These are phyloP conservation scores for Chamaea fasciata DNA, from an alignment of 2,113 vertebrate genomes.

Conservation along the genomic window DNA sequence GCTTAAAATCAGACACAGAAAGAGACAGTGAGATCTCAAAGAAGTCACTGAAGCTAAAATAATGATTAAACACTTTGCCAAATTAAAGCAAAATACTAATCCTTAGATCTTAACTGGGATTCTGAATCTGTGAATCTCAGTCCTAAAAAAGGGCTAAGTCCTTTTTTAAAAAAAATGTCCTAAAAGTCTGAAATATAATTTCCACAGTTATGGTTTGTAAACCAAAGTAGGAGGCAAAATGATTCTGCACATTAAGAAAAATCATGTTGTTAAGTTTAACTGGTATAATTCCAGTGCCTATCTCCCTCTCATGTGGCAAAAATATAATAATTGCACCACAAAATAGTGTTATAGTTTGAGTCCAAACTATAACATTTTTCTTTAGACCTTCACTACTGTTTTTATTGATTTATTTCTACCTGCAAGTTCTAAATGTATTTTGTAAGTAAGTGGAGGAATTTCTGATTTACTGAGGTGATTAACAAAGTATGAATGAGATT, in stretches of 20 bases:
- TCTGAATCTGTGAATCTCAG: not conserved
- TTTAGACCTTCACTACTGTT: not conserved
- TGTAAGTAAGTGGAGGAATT: not conserved
- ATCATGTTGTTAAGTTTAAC: not conserved
- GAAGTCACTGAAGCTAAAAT: not conserved
- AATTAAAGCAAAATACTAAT: not conserved
- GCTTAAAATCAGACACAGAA: not conserved
- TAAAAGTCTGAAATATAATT: not conserved
- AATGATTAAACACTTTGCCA: not conserved
- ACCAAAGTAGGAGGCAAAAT: not conserved
- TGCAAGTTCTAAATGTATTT: not conserved
- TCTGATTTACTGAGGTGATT: not conserved
- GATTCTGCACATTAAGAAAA: not conserved
- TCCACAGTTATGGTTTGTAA: not conserved
- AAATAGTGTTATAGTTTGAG: not conserved
- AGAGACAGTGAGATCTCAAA: not conserved
- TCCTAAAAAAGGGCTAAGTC: not conserved
- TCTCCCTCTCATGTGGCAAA: not conserved
- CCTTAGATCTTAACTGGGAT: not conserved
- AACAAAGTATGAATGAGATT: not conserved
- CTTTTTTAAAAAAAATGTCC: not conserved
- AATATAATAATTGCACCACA: not conserved
- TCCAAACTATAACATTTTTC: not conserved
- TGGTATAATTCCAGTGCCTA: not conserved
- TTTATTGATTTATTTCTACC: not conserved